Percentiles rank a stretch among this genome's conserved stretches.
Evolutionary conservation across 2,797 vertebrate genomes (phyloP).

Genomic region (Peromyscus aztecus): DNA sequence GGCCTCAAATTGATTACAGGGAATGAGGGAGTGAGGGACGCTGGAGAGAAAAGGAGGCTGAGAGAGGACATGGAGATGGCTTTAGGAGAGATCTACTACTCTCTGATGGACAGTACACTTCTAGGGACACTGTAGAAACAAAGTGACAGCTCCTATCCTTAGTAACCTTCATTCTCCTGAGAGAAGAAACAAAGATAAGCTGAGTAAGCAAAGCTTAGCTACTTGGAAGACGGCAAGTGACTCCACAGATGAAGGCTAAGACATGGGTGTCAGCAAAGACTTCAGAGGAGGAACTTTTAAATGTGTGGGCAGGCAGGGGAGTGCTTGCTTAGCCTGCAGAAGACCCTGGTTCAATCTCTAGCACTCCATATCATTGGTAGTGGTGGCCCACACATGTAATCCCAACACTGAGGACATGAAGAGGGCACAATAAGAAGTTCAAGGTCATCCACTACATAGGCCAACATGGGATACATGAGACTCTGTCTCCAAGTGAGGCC

Average conservation of each 20-base stretch:
- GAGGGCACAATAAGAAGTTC: neutral
- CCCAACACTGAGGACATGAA: neutral
- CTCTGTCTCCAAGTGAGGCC: neutral
- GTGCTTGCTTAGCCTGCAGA: too few relatives aligned
- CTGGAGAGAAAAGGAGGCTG: neutral
- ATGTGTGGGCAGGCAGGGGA: neutral
- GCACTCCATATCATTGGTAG: neutral
- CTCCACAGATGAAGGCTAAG: neutral
- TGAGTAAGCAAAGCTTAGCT: accelerated
- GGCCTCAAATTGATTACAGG: neutral
- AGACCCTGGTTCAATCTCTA: neutral
- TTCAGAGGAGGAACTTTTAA: neutral
- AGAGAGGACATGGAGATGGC: too few relatives aligned
- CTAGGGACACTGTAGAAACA: neutral
- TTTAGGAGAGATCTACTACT: neutral
- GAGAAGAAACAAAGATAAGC: neutral
- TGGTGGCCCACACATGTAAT: neutral
- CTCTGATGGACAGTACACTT: neutral
- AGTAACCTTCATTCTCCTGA: neutral
- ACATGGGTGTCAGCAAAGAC: neutral
- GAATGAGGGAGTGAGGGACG: neutral
- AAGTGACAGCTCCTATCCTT: neutral
- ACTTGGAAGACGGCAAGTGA: too few relatives aligned
- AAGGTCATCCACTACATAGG: neutral
- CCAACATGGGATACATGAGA: neutral